phyloP scores from a whole-genome alignment of 1,140 invertebrate species.

The Hormaphis cornu region DNA sequence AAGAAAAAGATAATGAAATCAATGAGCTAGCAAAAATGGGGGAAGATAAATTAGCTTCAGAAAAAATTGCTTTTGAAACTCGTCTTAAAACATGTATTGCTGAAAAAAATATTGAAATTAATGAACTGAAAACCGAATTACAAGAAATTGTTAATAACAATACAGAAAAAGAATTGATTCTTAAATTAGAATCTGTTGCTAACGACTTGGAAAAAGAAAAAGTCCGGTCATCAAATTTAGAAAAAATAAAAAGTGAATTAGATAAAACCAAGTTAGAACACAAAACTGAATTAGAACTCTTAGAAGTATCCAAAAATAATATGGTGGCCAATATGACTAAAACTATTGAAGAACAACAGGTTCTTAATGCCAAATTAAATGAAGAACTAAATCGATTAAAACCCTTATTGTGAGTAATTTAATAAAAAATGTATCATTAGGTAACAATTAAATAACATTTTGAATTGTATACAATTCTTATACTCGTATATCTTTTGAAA shows the following conservation, averaged over 20 bases:
- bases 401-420: not conserved
- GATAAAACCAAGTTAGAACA: not conserved
- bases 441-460: no score
- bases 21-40: not conserved
- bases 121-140: not conserved
- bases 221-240: not conserved
- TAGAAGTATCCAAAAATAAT: not conserved
- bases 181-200: not conserved
- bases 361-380: not conserved
- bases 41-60: not conserved
- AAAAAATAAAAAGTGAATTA: not conserved
- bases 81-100: not conserved
- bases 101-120: constrained; percentile 9
- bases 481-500: no score
- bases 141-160: not conserved
- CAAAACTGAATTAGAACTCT: not conserved
- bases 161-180: constrained; percentile 12
- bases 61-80: not conserved
- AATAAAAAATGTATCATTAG: no score
- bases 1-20: not conserved
- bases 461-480: no score
- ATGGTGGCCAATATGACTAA: not conserved
- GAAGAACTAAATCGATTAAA: not conserved
- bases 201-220: not conserved
- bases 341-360: not conserved